These are phyloP conservation scores for Papilio polyxenes DNA, from an alignment of 1,140 invertebrate genomes.

Conservation along the genomic window DNA sequence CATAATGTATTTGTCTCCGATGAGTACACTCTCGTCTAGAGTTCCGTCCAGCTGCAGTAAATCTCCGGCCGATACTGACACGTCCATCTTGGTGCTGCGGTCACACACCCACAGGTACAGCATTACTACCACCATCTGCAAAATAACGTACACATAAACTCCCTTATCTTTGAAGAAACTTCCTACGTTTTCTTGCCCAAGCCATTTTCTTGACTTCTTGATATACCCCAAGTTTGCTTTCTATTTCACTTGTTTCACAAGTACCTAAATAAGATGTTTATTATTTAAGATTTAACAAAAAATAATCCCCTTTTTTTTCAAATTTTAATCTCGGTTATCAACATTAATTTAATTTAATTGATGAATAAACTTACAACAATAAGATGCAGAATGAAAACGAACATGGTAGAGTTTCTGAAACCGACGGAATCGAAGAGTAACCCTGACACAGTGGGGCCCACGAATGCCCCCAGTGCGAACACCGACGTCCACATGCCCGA, in stretches of 20 bases:
- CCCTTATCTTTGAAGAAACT: no score
- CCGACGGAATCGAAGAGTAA: constrained; percentile 88
- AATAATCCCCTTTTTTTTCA: no score
- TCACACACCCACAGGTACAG: constrained; percentile 66
- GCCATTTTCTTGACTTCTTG: no score
- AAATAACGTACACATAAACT: neutral
- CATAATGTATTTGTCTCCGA: constrained; percentile 68
- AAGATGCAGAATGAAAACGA: constrained; percentile 85
- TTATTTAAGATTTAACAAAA: no score
- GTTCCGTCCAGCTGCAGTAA: constrained; percentile 72
- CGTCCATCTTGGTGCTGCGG: constrained; percentile 66
- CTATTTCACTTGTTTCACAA: no score
- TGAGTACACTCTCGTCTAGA: constrained; percentile 70
- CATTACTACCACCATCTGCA: constrained; percentile 62
- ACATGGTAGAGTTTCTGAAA: constrained; percentile 86
- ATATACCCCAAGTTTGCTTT: no score
- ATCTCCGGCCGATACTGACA: constrained; percentile 71
- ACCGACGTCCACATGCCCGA: constrained; percentile 93
- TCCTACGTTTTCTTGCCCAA: no score
- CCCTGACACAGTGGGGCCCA: constrained; percentile 89
- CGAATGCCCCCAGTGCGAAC: constrained; percentile 92
- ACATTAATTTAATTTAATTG: neutral
- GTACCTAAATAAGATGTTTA: no score
- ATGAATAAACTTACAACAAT: constrained; percentile 82
- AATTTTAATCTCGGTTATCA: neutral